A percentile compares a stretch with the other conserved stretches of the same genome.
phyloP scores from a whole-genome alignment of 2,888 invertebrate genomes.

The Ernsta delagoae region DNA sequence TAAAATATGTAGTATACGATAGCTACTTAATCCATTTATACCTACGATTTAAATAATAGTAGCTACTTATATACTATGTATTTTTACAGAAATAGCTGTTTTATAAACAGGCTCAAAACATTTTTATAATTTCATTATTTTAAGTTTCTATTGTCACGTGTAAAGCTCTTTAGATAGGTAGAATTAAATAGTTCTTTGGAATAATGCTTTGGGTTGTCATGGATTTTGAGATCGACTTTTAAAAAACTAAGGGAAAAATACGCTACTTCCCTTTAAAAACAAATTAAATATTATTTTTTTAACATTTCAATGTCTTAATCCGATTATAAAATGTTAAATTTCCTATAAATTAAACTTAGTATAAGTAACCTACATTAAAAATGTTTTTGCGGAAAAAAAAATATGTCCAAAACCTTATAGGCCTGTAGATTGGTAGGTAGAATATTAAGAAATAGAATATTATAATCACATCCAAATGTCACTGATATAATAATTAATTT shows the following conservation, averaged over 20 bases:
- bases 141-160: constrained; percentile 67
- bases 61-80: no score
- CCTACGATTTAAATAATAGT: no score
- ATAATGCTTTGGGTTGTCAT: constrained; percentile 38
- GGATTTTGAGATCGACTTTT: constrained; percentile 24
- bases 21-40: no score
- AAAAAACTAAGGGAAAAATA: constrained; percentile 5
- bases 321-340: not conserved
- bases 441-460: no score
- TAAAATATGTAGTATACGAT: no score
- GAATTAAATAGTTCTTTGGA: constrained; percentile 29
- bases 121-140: constrained; percentile 38
- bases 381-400: not conserved
- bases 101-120: constrained; percentile 21
- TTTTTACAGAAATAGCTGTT: constrained; percentile 25
- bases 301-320: not conserved
- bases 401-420: not conserved
- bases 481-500: no score
- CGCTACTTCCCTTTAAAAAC: not conserved
- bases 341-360: not conserved
- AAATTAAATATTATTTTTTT: not conserved
- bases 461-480: no score
- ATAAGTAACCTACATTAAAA: no score
- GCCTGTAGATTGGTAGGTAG: not conserved
- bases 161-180: constrained; percentile 61